A percentile compares a stretch with the other conserved stretches of the same genome.
Evolutionary conservation across 2,888 invertebrate genomes (phyloP).

Genomic region (Trachelus iudaicus): DNA sequence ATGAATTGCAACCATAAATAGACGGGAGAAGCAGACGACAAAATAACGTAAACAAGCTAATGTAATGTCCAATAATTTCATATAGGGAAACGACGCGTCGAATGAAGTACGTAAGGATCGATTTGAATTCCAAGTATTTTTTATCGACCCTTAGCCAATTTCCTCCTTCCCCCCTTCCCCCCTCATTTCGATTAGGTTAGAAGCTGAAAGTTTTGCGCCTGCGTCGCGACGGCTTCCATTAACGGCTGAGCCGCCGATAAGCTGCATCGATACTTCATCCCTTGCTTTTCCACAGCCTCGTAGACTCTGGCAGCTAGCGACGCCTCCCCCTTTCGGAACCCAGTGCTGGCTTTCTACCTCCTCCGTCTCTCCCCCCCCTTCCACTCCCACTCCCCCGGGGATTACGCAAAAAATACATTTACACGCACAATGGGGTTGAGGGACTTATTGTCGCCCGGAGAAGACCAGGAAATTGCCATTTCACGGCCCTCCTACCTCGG

Average conservation of each 20-base stretch:
- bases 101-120: too few species aligned
- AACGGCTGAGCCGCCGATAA: constrained; percentile 54
- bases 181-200: constrained; percentile 17
- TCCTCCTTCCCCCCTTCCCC: constrained; percentile 12
- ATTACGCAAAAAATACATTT: constrained; percentile 52
- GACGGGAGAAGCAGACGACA: too few species aligned
- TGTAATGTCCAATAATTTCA: too few species aligned
- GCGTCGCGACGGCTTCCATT: constrained; percentile 44
- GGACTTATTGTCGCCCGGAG: constrained; percentile 36
- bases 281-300: too few species aligned
- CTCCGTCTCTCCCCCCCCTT: constrained; percentile 7
- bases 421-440: constrained; percentile 37
- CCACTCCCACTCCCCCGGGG: constrained; percentile 22
- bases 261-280: constrained; percentile 48
- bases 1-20: too few species aligned
- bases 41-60: too few species aligned
- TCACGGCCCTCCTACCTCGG: constrained; percentile 25
- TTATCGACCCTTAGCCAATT: constrained; percentile 5
- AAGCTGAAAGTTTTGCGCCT: constrained; percentile 25
- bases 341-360: constrained; percentile 4
- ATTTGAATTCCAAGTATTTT: too few species aligned
- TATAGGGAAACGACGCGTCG: too few species aligned
- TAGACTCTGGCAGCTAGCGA: too few species aligned
- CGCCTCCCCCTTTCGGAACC: too few species aligned
- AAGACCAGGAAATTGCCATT: constrained; percentile 37